Evolutionary conservation across 2,888 invertebrate species (phyloP).

Genomic region (Diaphora mendica): DNA sequence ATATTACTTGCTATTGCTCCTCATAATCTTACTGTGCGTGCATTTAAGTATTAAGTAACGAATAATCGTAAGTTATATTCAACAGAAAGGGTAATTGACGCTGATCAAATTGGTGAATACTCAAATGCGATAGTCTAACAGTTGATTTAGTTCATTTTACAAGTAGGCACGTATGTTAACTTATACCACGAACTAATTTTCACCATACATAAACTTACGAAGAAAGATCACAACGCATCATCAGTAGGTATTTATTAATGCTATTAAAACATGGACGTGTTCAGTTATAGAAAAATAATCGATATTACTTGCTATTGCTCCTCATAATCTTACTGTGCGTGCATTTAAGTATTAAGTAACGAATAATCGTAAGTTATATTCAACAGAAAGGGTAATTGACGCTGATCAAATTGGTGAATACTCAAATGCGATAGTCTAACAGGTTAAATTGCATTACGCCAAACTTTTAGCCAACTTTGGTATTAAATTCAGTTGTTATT

Average conservation of each 20-base stretch:
- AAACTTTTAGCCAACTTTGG: background rate
- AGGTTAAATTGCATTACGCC: background rate
- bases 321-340: constrained; percentile 10
- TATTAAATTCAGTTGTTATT: background rate
- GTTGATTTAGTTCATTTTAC: too few species aligned
- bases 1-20: constrained; percentile 22
- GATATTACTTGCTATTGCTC: constrained; percentile 23
- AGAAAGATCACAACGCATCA: constrained; percentile 50
- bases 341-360: constrained; percentile 26
- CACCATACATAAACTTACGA: constrained; percentile 24
- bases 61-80: constrained; percentile 7
- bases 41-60: constrained; percentile 26
- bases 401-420: background rate
- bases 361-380: constrained; percentile 8
- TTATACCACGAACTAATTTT: constrained; percentile 3
- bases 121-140: too few species aligned
- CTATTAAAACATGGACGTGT: constrained; percentile 38
- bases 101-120: background rate
- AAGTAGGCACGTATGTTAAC: constrained; percentile 4
- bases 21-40: constrained; percentile 11
- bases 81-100: background rate
- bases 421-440: too few species aligned
- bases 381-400: background rate
- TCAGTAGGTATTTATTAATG: constrained; percentile 42
- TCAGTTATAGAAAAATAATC: constrained; percentile 44